A percentile compares a stretch with the other conserved stretches of the same genome.
Evolutionary conservation across 1,140 invertebrate genomes (phyloP).

Genomic region (Leptopilina clavipes): DNA sequence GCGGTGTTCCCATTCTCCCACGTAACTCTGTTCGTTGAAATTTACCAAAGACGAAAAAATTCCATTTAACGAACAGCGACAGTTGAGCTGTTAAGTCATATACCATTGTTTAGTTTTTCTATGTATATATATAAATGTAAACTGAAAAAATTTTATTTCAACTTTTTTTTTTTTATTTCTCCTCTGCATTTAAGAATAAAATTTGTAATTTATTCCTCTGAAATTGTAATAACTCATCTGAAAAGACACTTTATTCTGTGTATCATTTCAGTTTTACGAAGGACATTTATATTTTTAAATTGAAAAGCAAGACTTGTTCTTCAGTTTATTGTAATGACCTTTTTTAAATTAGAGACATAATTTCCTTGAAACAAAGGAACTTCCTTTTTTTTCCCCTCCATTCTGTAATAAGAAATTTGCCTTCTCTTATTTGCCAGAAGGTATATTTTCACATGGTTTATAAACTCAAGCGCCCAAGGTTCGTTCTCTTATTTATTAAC

Average conservation of each 20-base stretch:
- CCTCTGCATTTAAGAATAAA: too few relatives aligned
- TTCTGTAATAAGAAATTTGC: conserved; percentile 11
- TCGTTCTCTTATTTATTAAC: conserved; percentile 20
- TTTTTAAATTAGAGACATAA: neutral
- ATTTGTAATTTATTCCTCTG: too few relatives aligned
- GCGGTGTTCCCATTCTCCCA: neutral
- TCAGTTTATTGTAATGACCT: conserved; percentile 5
- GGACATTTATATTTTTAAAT: neutral
- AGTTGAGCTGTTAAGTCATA: conserved; percentile 1
- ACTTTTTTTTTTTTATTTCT: too few relatives aligned
- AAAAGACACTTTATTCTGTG: too few relatives aligned
- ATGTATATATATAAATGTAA: neutral
- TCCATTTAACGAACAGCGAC: conserved; percentile 3
- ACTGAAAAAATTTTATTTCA: neutral
- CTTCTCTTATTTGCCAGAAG: conserved; percentile 12
- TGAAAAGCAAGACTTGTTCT: neutral
- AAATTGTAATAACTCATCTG: too few relatives aligned
- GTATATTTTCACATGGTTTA: conserved; percentile 20
- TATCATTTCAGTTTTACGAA: too few relatives aligned
- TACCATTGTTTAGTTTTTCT: neutral
- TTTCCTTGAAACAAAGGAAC: neutral
- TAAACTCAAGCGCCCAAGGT: conserved; percentile 11
- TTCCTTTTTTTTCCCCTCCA: neutral
- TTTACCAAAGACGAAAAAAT: conserved; percentile 8
- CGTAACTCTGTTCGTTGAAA: neutral